A percentile compares a stretch with the other conserved stretches of the same genome.
Conservation (phyloP, 2,113 vertebrate genomes). For the Ailurus styani region DNA sequence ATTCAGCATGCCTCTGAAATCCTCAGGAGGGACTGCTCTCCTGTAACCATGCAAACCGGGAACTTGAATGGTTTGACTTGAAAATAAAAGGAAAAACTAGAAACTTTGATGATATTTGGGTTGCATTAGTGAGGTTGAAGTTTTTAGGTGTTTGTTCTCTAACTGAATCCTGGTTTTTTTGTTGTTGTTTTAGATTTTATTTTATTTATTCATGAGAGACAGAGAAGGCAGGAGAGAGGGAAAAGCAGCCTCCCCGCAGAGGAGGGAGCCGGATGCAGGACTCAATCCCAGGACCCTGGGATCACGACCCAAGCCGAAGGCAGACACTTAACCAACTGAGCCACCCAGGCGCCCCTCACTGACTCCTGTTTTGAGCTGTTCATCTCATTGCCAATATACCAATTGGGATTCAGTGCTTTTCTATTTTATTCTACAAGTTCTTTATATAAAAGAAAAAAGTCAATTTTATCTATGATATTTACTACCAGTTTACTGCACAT, state of each 20-base stretch:
- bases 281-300: too few species aligned
- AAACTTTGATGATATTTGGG: background rate
- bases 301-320: too few species aligned
- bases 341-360: background rate
- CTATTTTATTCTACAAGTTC: background rate
- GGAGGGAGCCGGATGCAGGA: too few species aligned
- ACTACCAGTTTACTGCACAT: background rate
- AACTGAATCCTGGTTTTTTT: background rate
- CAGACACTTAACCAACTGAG: too few species aligned
- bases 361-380: background rate
- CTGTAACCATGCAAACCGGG: background rate
- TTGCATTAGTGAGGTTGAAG: background rate
- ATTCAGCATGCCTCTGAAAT: background rate
- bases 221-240: too few species aligned
- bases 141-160: background rate
- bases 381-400: background rate
- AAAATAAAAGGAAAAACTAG: background rate
- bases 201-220: too few species aligned
- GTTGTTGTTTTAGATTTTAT: too few species aligned
- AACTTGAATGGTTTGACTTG: background rate
- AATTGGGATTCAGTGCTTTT: background rate
- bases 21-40: background rate
- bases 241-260: too few species aligned
- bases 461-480: background rate
- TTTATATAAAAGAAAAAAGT: background rate